A percentile compares a stretch with the other conserved stretches of the same genome.
Evolutionary conservation across 2,113 vertebrate genomes (phyloP).

Genomic region (Cephalophus harveyi): DNA sequence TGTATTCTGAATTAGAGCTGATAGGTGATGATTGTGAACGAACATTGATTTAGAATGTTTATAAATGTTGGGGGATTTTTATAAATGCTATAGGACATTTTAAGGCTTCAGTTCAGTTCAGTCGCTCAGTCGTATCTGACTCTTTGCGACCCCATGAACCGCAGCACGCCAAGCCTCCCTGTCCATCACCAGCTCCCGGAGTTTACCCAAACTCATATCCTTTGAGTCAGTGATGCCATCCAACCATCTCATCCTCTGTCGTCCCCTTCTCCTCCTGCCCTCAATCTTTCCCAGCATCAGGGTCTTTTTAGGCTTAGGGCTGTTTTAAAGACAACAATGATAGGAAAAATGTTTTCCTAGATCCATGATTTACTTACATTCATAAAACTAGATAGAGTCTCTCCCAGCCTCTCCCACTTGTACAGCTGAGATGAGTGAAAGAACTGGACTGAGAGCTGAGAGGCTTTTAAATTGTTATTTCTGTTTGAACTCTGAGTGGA

Average conservation of each 20-base stretch:
- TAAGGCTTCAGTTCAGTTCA: background rate
- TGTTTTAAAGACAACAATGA: background rate
- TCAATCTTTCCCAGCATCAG: background rate
- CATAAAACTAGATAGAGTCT: background rate
- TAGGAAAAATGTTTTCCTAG: background rate
- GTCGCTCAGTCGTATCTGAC: fast-evolving
- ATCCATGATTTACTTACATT: background rate
- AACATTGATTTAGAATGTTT: background rate
- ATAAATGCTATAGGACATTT: background rate
- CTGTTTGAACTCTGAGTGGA: background rate
- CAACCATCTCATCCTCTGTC: background rate
- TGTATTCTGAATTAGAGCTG: background rate
- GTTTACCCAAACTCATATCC: background rate
- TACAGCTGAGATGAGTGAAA: background rate
- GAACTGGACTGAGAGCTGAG: background rate
- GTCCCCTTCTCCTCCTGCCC: background rate
- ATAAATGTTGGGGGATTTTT: background rate
- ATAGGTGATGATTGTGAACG: background rate
- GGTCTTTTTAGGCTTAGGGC: background rate
- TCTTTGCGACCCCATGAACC: background rate
- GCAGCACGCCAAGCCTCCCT: background rate
- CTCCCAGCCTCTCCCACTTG: background rate
- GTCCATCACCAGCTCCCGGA: background rate
- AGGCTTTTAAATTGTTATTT: background rate
- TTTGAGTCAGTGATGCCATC: background rate